Base-by-base conservation (phyloP, 2,113 vertebrate species). In the Turnix velox region DNA sequence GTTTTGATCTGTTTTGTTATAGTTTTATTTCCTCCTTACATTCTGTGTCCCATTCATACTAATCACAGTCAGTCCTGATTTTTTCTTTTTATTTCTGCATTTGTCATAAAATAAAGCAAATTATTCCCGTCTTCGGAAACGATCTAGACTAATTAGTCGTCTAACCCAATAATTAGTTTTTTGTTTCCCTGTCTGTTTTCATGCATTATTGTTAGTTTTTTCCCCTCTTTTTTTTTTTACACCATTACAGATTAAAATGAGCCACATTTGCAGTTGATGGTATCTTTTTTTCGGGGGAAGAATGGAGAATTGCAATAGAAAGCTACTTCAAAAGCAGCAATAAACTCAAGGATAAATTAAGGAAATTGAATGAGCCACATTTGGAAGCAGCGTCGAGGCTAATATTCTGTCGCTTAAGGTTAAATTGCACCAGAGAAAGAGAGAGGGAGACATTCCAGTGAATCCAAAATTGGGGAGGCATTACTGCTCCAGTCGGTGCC, bases 131-230 rank as follows among this genome's bases (percentile, higher is more conserved):
- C 97, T 98, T 97, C 90, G 93, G 98, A 98, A 98, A 98, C 96
- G 97, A 98, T 98, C 97, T 97, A 98, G 97, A 98, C 97, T 98
- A 98, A 98, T 98, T 98, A 98, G 98, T 98, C 96, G 97, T 97
- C 98, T 98, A 98, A 98, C 98, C 97, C 97, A 98, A 98, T 98
- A 98, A 98, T 98, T 98, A 98, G 98, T 97, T 98, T 98, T 98
- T 98, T 98, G 98, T 98, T 98, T 98, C 97, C 97, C 97, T 98
- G 97, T 98, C 97, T 98, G 97, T 98, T 98, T 98, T 98, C 97
- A 96, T 97, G 97, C 97, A 98, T 98, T 98, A 98, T 98, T 98
- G 97, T 98, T 98, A 97, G 97, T 97, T 98, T 98, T 98, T 96
- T 96, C 95, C 96, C 97, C 92, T 96, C 95, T 95, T 96, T 96